Percentiles rank a stretch among this genome's conserved stretches.
These are phyloP conservation scores for Lapara coniferarum DNA, from an alignment of 2,888 invertebrate species.

Conservation along the genomic window DNA sequence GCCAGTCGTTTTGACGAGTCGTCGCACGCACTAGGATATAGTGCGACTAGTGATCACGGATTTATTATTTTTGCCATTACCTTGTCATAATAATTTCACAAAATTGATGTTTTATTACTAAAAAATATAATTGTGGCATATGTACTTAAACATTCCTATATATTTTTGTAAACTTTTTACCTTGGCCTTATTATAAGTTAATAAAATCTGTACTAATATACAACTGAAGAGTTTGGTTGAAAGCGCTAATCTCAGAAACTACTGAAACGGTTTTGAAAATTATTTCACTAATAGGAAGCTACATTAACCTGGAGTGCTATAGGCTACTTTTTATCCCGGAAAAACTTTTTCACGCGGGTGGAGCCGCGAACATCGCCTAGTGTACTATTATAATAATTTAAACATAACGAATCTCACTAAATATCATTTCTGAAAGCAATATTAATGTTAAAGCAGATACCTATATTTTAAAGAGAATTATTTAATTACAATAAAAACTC, in stretches of 20 bases:
- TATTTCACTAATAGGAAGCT: too few relatives aligned
- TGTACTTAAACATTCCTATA: slow-evolving; percentile 24
- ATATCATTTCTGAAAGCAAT: slow-evolving; percentile 4
- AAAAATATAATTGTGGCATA: slow-evolving; percentile 6
- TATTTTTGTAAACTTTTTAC: slow-evolving; percentile 19
- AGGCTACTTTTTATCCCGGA: too few relatives aligned
- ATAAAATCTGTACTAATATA: background rate
- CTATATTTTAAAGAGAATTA: background rate
- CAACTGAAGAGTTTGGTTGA: too few relatives aligned
- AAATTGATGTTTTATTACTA: background rate
- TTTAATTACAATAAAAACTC: background rate
- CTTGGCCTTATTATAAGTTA: background rate
- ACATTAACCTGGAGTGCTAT: too few relatives aligned
- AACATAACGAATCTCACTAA: slow-evolving; percentile 17
- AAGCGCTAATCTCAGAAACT: too few relatives aligned
- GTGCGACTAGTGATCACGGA: slow-evolving; percentile 8
- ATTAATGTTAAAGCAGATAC: background rate
- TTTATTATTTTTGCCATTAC: slow-evolving; percentile 20
- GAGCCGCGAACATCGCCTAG: too few relatives aligned
- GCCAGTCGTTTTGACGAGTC: background rate
- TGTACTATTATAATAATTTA: background rate
- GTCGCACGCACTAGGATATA: background rate
- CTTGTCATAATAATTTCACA: slow-evolving; percentile 19
- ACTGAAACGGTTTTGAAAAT: too few relatives aligned
- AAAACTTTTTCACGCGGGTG: too few relatives aligned